These are phyloP conservation scores for Holcopasites calliopsidis DNA, from an alignment of 1,140 invertebrate genomes.

Conservation along the genomic window DNA sequence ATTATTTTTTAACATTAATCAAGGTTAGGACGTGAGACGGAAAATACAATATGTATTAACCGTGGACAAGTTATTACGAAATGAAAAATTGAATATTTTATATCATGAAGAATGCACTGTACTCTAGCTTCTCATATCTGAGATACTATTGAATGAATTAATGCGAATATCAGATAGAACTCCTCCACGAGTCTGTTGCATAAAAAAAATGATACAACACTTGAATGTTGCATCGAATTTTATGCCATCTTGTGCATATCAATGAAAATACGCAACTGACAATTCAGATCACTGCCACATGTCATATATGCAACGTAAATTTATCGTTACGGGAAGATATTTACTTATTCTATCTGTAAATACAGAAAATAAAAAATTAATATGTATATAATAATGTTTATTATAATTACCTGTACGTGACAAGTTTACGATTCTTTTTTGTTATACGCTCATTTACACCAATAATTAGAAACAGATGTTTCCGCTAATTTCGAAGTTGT, in stretches of 20 bases:
- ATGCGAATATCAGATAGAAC: background rate
- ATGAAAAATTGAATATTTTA: background rate
- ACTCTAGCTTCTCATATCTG: slow-evolving; percentile 2
- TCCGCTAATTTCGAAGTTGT: slow-evolving; percentile 6
- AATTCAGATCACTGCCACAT: background rate
- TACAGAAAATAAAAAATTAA: background rate
- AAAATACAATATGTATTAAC: background rate
- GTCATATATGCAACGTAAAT: background rate
- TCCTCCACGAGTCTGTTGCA: background rate
- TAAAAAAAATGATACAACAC: background rate
- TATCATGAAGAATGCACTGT: slow-evolving; percentile 7
- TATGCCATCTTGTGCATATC: slow-evolving; percentile 22
- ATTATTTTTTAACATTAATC: background rate
- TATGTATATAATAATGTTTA: slow-evolving; percentile 41
- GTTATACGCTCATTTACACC: slow-evolving; percentile 43
- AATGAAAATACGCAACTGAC: background rate
- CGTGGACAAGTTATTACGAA: slow-evolving; percentile 2
- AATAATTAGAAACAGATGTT: slow-evolving; percentile 40
- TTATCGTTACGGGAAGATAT: background rate
- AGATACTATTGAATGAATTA: too few species aligned
- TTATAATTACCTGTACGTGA: slow-evolving; percentile 29
- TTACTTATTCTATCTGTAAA: background rate
- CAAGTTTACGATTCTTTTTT: slow-evolving; percentile 31
- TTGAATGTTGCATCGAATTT: background rate
- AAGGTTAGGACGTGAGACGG: slow-evolving; percentile 15